Conservation (phyloP, 2,888 invertebrate species). For the Sminthurides aquaticus region DNA sequence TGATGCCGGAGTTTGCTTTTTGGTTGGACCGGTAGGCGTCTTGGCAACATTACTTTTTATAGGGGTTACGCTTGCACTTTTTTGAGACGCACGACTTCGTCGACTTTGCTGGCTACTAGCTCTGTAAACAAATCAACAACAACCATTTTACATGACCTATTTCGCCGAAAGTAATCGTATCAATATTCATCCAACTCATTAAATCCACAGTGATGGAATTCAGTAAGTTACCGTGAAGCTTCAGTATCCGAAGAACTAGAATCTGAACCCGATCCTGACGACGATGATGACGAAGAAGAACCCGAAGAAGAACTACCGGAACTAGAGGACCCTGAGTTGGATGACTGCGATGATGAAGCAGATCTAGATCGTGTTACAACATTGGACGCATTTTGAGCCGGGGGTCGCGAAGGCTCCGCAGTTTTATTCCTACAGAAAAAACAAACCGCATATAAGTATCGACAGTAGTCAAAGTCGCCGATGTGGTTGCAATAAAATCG, state of each 20-base stretch:
- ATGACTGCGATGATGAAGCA: conserved; percentile 1
- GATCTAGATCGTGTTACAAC: conserved; percentile 1
- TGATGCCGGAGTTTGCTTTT: neutral
- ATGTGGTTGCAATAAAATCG: too few relatives aligned
- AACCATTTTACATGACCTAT: neutral
- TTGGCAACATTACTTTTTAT: conserved; percentile 49
- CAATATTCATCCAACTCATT: neutral
- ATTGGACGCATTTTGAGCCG: too few relatives aligned
- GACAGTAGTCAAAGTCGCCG: too few relatives aligned
- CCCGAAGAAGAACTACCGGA: conserved; percentile 24
- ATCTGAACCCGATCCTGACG: conserved; percentile 46
- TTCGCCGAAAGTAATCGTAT: too few relatives aligned
- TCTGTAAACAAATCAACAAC: conserved; percentile 7
- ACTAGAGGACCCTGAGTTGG: conserved; percentile 3
- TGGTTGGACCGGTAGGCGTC: conserved; percentile 41
- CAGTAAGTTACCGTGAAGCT: conserved; percentile 20
- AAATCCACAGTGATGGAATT: neutral
- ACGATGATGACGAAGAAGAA: conserved; percentile 46
- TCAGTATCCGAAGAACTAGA: conserved; percentile 43
- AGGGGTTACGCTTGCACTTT: conserved; percentile 50
- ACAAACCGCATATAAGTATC: too few relatives aligned
- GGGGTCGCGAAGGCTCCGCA: too few relatives aligned
- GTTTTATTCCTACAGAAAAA: too few relatives aligned
- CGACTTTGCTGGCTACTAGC: conserved; percentile 21
- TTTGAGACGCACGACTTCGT: conserved; percentile 14